Evolutionary conservation across 2,888 invertebrate genomes (phyloP).

Genomic region (Magallana nippona): DNA sequence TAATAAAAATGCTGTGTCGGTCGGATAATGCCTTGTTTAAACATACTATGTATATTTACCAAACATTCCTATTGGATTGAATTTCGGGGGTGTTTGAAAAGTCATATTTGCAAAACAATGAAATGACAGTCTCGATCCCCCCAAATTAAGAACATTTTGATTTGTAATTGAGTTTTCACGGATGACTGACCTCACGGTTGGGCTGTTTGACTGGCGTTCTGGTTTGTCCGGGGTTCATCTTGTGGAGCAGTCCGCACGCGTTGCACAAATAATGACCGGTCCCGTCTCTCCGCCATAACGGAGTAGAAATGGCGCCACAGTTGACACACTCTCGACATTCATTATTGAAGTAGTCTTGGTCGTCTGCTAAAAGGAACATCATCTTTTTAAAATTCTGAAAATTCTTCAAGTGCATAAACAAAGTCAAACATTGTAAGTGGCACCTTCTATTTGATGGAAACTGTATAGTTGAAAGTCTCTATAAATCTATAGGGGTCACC

Average conservation of each 20-base stretch:
- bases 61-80: constrained; percentile 16
- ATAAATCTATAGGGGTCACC: not conserved
- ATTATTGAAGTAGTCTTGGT: constrained; percentile 83
- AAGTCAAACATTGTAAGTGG: not conserved
- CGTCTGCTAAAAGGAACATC: constrained; percentile 57
- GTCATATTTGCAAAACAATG: constrained; percentile 23
- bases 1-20: constrained; percentile 10
- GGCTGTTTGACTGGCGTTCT: constrained; percentile 81
- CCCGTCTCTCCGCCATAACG: constrained; percentile 96
- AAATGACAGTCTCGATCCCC: constrained; percentile 25
- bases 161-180: constrained; percentile 1
- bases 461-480: not conserved
- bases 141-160: not conserved
- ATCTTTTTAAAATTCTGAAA: constrained; percentile 1
- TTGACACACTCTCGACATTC: constrained; percentile 96
- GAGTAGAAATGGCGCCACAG: constrained; percentile 94
- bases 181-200: constrained; percentile 34
- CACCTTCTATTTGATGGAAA: not conserved
- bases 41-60: constrained; percentile 30
- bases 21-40: constrained; percentile 33
- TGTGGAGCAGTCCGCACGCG: constrained; percentile 98
- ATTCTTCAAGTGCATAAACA: not conserved
- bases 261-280: constrained; percentile 98
- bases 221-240: constrained; percentile 93
- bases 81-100: constrained; percentile 23